Conservation (phyloP, 2,888 invertebrate genomes). For the Rhimphoctona megacephalus region DNA sequence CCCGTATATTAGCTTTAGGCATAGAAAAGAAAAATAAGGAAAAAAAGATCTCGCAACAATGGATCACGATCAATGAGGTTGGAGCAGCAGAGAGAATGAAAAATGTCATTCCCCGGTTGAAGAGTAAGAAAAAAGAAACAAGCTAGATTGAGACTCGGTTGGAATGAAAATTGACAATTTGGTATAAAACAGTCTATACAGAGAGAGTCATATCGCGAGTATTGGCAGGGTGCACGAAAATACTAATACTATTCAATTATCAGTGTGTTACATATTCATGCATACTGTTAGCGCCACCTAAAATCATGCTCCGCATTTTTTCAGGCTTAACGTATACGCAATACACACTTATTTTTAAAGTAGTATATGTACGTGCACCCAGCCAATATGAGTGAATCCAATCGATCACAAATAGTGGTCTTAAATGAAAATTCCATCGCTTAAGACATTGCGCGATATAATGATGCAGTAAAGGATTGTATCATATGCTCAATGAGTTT, state of each 20-base stretch:
- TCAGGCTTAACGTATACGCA: too few relatives aligned
- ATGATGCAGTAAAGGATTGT: conserved; percentile 48
- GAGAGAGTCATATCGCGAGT: background rate
- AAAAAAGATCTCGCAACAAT: conserved; percentile 36
- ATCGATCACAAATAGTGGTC: conserved; percentile 62
- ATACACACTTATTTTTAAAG: too few relatives aligned
- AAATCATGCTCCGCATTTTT: too few relatives aligned
- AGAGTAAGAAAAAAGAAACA: background rate
- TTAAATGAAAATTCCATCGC: conserved; percentile 66
- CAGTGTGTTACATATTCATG: too few relatives aligned
- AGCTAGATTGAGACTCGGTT: background rate
- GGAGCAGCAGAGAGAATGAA: background rate
- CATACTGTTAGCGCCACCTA: too few relatives aligned
- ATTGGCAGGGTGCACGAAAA: too few relatives aligned
- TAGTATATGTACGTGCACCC: too few relatives aligned
- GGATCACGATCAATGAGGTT: conserved; percentile 34
- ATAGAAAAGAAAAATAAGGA: conserved; percentile 2
- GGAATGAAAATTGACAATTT: conserved; percentile 15
- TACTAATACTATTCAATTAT: too few relatives aligned
- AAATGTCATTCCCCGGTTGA: background rate
- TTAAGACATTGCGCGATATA: conserved; percentile 8
- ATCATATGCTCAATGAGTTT: conserved; percentile 64
- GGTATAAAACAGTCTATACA: background rate
- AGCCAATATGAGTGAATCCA: conserved; percentile 39
- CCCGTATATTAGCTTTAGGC: conserved; percentile 4